A percentile compares a stretch with the other conserved stretches of the same genome.
Evolutionary conservation across 1,140 invertebrate genomes (phyloP).

Genomic region (Rhyacophila brunnea): DNA sequence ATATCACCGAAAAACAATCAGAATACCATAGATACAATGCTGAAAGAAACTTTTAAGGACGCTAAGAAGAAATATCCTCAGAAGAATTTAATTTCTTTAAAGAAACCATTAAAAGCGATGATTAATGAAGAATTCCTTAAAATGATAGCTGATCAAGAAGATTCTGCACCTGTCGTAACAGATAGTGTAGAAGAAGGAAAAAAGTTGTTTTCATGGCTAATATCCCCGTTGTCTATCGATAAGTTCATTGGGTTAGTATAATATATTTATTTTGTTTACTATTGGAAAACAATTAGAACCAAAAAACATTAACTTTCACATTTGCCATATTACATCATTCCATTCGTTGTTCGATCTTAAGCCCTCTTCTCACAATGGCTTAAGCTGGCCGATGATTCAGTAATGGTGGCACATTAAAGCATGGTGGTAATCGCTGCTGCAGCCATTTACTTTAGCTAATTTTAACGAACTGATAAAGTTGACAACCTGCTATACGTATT

Average conservation of each 20-base stretch:
- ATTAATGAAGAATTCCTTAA: background rate
- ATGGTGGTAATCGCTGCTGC: too few relatives aligned
- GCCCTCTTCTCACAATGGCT: too few relatives aligned
- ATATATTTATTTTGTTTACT: background rate
- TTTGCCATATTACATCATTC: too few relatives aligned
- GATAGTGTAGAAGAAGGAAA: constrained; percentile 59
- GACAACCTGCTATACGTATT: too few relatives aligned
- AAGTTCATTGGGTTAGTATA: constrained; percentile 63
- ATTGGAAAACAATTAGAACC: background rate
- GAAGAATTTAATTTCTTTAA: background rate
- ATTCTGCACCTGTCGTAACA: constrained; percentile 38
- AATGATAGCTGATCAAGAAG: background rate
- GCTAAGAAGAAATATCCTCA: background rate
- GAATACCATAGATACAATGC: background rate
- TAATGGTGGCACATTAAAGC: too few relatives aligned
- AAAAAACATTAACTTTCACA: too few relatives aligned
- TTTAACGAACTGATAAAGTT: too few relatives aligned
- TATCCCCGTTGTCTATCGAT: constrained; percentile 62
- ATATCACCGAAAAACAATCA: background rate
- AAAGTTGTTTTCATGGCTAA: constrained; percentile 67
- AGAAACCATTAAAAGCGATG: background rate
- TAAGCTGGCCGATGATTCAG: too few relatives aligned
- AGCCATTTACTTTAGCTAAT: too few relatives aligned
- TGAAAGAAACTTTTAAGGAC: background rate
- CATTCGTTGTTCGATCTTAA: too few relatives aligned